Percentiles rank a stretch among this genome's conserved stretches.
These are phyloP conservation scores for Catocala fraxini DNA, from an alignment of 2,888 invertebrate species.

Conservation along the genomic window DNA sequence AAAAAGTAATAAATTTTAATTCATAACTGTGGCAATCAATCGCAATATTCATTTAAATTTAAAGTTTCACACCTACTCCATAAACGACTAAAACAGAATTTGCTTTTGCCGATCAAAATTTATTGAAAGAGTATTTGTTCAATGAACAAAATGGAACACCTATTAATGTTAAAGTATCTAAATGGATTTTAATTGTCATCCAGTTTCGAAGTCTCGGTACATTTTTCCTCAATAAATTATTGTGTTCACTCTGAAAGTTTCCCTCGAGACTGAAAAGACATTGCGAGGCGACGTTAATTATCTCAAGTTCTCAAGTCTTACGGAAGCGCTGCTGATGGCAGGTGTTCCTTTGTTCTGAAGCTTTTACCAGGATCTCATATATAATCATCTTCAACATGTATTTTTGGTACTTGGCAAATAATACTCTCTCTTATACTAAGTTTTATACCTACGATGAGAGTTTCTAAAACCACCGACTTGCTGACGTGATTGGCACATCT, in stretches of 20 bases:
- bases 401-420: too few species aligned
- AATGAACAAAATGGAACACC: background rate
- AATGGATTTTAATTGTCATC: conserved; percentile 4
- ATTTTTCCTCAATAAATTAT: conserved; percentile 4
- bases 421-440: too few species aligned
- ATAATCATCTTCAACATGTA: too few species aligned
- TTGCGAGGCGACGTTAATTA: background rate
- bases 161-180: conserved; percentile 2
- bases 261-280: background rate
- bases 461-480: too few species aligned
- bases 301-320: conserved; percentile 3
- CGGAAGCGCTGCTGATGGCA: background rate
- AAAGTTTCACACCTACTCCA: too few species aligned
- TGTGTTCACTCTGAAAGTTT: background rate
- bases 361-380: too few species aligned
- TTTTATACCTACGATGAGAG: too few species aligned
- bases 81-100: background rate
- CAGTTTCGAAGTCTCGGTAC: background rate
- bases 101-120: background rate
- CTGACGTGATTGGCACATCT: too few species aligned
- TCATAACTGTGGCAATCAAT: too few species aligned
- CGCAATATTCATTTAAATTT: too few species aligned
- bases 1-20: too few species aligned
- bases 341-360: background rate
- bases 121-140: background rate